Evolutionary conservation across 1,140 invertebrate genomes (phyloP).

Genomic region (Orussus abietinus): DNA sequence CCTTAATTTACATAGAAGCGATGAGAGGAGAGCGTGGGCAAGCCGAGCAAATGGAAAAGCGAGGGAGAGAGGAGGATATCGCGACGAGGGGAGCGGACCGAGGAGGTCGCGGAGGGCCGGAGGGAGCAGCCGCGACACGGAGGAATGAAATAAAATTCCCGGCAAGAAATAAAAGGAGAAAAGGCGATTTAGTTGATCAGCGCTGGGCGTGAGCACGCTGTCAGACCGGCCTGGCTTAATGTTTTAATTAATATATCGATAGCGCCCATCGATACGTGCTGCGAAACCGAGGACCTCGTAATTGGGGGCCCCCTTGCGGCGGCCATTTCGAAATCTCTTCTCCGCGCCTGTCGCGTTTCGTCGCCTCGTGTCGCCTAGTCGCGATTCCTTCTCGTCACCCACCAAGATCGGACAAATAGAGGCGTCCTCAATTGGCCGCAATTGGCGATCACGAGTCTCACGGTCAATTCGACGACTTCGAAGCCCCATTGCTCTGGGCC

Average conservation of each 20-base stretch:
- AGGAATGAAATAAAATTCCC: too few relatives aligned
- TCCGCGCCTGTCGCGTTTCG: constrained; percentile 8
- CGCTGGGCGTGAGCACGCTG: constrained; percentile 29
- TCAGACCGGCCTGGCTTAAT: constrained; percentile 22
- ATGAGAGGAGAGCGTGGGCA: not conserved
- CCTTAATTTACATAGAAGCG: too few relatives aligned
- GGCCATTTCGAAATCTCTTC: not conserved
- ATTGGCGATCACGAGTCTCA: constrained; percentile 28
- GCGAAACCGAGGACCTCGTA: constrained; percentile 19
- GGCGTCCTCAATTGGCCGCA: constrained; percentile 28
- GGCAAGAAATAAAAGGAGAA: constrained; percentile 1
- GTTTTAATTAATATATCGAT: constrained; percentile 45
- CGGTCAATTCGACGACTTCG: constrained; percentile 21
- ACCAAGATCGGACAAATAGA: constrained; percentile 22
- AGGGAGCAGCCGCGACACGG: too few relatives aligned
- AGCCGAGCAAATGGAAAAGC: not conserved
- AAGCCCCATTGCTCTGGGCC: too few relatives aligned
- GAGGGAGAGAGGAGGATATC: not conserved
- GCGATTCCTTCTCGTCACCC: constrained; percentile 22
- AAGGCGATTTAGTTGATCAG: constrained; percentile 25
- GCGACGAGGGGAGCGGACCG: not conserved
- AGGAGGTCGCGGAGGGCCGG: not conserved
- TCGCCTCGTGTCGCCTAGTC: constrained; percentile 5
- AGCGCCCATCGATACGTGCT: constrained; percentile 20
- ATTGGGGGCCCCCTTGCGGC: constrained; percentile 17